Evolutionary conservation across 2,113 vertebrate species (phyloP), one percentile per base, ranked within the genome.

Genomic region (Microcebus ravelobensis): DNA sequence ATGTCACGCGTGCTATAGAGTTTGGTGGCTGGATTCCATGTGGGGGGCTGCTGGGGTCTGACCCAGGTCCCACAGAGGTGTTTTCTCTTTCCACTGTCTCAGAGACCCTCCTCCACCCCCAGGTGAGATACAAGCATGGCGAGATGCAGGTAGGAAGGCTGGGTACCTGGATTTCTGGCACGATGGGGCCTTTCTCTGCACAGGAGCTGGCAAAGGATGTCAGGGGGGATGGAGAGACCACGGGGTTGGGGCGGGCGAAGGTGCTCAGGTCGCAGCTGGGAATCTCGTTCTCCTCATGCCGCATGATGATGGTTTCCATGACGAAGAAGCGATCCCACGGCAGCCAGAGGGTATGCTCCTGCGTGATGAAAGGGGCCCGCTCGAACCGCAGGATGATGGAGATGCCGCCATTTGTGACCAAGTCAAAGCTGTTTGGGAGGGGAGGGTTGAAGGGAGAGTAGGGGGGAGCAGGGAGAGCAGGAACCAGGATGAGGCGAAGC

Each of bases 311-410:
- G 97, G 99, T 99, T 95, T 99, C 99, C 99, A 99, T 99, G 98
- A 99, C 99, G 2, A 99, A 99, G 98, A 99, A 99, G 77, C 99
- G 99, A 91, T 99, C 99, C 99, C 99, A 99, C 0, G 99, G 99
- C 98, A 99, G 97, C 99, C 99, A 99, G 68, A 99, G 98, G 0
- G 99, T 99, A 98, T 99, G 99, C 91, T 99, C 99, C 97, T 99
- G 99, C 12, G 99, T 99, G 98, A 99, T 99, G 99, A 99, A 99
- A 17, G 99, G 99, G 18, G 99, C 99, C 0, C 99, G 99, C 97
- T 99, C 99, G 57, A 99, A 99, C 97, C 99, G 99, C 97, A 99
- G 98, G 81, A 99, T 99, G 91, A 99, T 98, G 92, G 99, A 99
- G 96, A 99, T 98, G 45, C 99, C 99, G 1, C 99, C 99, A 0